These are phyloP conservation scores for Lamellibrachia satsuma DNA, from an alignment of 2,888 invertebrate genomes.

Conservation along the genomic window DNA sequence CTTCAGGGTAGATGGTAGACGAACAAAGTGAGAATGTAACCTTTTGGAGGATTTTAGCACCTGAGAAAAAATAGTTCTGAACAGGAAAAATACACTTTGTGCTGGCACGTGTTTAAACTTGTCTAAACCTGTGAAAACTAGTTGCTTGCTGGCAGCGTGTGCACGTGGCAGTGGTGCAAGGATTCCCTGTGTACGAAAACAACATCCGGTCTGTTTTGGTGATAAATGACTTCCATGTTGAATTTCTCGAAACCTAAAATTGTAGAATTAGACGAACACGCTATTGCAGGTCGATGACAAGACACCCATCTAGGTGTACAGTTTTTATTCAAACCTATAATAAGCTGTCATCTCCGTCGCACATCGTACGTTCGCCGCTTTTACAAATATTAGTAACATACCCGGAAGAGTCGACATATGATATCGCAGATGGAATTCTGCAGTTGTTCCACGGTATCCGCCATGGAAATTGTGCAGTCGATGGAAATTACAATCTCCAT, in stretches of 20 bases:
- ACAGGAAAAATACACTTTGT: neutral
- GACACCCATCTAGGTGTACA: no score
- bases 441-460: slow-evolving; percentile 49
- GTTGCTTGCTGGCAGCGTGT: no score
- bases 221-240: no score
- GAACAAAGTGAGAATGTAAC: neutral
- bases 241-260: no score
- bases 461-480: slow-evolving; percentile 56
- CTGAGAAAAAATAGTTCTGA: neutral
- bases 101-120: neutral
- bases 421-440: slow-evolving; percentile 51
- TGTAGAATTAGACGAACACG: no score
- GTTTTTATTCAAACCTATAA: no score
- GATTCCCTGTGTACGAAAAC: no score
- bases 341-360: no score
- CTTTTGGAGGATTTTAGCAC: neutral
- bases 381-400: neutral
- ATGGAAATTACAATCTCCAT: slow-evolving; percentile 52
- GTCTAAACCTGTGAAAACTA: neutral
- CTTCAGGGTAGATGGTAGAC: neutral
- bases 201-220: no score
- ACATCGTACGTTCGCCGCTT: neutral
- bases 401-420: slow-evolving; percentile 54
- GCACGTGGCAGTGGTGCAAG: neutral
- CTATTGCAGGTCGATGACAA: no score